phyloP scores from a whole-genome alignment of 2,797 vertebrate species.

The Rhodeus uyekii region DNA sequence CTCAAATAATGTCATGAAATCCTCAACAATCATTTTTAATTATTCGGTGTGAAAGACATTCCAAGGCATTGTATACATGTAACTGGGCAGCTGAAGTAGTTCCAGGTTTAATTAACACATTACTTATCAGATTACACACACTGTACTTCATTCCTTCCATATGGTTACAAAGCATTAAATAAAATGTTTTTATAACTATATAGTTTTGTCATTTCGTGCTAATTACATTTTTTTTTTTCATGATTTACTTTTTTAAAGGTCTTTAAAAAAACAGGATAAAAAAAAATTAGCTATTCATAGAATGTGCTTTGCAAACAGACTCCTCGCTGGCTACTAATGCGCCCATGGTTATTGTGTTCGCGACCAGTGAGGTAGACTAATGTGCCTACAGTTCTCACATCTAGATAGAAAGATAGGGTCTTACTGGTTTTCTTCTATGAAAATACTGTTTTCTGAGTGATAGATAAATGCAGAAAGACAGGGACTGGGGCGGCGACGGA shows the following conservation, averaged over 20 bases:
- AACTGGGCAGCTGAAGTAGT: neutral
- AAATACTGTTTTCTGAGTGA: neutral
- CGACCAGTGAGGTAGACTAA: too few species aligned
- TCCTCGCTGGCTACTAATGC: neutral
- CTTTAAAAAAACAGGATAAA: too few species aligned
- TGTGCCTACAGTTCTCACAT: neutral
- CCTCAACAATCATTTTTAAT: neutral
- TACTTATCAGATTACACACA: too few species aligned
- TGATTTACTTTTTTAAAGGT: too few species aligned
- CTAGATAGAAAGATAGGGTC: neutral
- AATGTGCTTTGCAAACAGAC: too few species aligned
- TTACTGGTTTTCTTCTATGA: constrained; percentile 23
- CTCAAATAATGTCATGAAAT: neutral
- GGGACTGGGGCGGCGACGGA: neutral
- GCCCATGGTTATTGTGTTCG: too few species aligned
- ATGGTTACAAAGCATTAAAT: neutral
- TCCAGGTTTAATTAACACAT: neutral
- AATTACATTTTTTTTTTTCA: too few species aligned
- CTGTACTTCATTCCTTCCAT: neutral
- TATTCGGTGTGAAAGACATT: neutral
- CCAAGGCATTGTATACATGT: neutral
- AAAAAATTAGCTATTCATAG: too few species aligned
- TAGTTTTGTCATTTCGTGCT: neutral
- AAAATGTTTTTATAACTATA: neutral
- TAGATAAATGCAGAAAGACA: constrained; percentile 44